Conservation (phyloP, 2,888 invertebrate species). For the Stenichneumon culpator region DNA sequence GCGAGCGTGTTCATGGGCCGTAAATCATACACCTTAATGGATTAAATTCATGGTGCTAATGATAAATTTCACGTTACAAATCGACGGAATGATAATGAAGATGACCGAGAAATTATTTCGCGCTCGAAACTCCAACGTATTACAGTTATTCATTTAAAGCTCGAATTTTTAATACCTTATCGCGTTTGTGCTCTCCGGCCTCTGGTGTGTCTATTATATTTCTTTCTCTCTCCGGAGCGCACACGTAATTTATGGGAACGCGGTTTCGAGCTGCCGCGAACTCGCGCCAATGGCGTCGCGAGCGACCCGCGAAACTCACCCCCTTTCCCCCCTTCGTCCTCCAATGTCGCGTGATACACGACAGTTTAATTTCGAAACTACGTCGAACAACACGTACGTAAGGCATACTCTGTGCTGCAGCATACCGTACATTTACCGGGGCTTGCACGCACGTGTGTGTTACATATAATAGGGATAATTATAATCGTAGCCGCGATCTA, state of each 20-base stretch:
- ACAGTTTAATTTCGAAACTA: conserved; percentile 46
- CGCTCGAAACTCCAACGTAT: conserved; percentile 16
- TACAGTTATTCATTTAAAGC: background rate
- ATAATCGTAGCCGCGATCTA: background rate
- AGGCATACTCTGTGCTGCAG: conserved; percentile 1
- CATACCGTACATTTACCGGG: background rate
- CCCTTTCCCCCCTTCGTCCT: background rate
- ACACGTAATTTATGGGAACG: conserved; percentile 47
- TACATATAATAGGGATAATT: conserved; percentile 11
- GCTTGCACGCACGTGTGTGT: background rate
- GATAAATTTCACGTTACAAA: conserved; percentile 28
- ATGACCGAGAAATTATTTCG: conserved; percentile 29
- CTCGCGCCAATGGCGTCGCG: conserved; percentile 23
- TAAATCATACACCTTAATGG: background rate
- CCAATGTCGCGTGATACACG: conserved; percentile 48
- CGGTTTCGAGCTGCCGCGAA: conserved; percentile 14
- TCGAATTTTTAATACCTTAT: background rate
- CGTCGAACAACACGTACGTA: conserved; percentile 35
- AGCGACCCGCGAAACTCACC: background rate
- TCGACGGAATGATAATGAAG: conserved; percentile 24
- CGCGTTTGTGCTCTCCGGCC: background rate
- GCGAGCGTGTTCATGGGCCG: background rate
- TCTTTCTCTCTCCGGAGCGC: background rate
- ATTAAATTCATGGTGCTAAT: background rate
- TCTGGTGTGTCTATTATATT: background rate